Evolutionary conservation across 2,113 vertebrate genomes (phyloP), one percentile per base, ranked within the genome.

Genomic region (Archocentrus centrarchus): DNA sequence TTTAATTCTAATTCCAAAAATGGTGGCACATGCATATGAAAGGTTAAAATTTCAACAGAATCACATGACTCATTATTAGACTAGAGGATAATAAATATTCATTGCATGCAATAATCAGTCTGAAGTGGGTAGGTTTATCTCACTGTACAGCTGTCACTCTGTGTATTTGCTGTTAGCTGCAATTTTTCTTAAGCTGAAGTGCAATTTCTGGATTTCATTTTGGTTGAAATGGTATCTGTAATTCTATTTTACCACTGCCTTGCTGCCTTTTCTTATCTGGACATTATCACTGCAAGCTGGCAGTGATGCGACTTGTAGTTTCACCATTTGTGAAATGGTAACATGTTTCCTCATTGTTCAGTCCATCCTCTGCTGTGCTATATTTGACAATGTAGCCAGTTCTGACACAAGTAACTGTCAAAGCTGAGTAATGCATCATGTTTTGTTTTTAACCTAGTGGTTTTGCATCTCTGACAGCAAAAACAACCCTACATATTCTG

Each of bases 101-200:
- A 64, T 22, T 64, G 17, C 63, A 68, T 22, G n/a, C 9, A 62
- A 35, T 18, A 20, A 62, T 59, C n/a, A 14, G 17, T 61, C 7
- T 80, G 8, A 41, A n/a, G n/a, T 59, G 37, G 15, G 59, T 75
- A 18, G 35, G 37, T 24, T 64, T 57, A 81, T 81, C 27, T 20
- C 73, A 58, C 58, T 61, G 9, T 17, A 32, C 77, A 87, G 70
- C 81, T 80, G 81, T 55, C 77, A 80, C 55, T 70, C 22, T 50
- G 66, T 70, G 6, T 70, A 70, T 55, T 10, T 22, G 5, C 6
- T 41, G 22, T 75, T 75, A 30, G 66, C 66, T 32, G 20, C 66
- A 50, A 27, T 30, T 70, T 53, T 7, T 10, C 41, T 44, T 13
- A 15, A 70, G 24, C 64, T 27, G 22, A 70, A 50, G 41, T 30